A percentile compares a stretch with the other conserved stretches of the same genome.
Evolutionary conservation across 37 sponge, comb jelly and placozoan genomes (phyloP).

Genomic region (Theonella swinhoei): DNA sequence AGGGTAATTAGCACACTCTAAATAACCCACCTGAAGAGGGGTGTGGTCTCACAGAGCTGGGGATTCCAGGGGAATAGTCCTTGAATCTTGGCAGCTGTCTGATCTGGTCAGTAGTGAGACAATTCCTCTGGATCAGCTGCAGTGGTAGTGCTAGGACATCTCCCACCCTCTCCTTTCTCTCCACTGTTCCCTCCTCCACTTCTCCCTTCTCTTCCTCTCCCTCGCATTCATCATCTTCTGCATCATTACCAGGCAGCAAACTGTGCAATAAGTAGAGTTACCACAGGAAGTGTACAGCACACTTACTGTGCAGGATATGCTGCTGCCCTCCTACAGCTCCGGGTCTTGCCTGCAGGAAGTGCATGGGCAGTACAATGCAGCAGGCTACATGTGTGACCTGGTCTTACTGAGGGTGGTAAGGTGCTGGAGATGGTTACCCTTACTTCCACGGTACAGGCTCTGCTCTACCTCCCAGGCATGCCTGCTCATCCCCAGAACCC

Average conservation of each 20-base stretch:
- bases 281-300: too few species aligned
- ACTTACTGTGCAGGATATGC: too few species aligned
- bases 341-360: too few species aligned
- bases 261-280: too few species aligned
- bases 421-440: slow-evolving; percentile 38
- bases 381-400: too few species aligned
- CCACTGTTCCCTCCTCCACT: not conserved
- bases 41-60: slow-evolving; percentile 11
- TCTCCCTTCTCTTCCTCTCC: too few species aligned
- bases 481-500: slow-evolving; percentile 53
- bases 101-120: slow-evolving; percentile 66
- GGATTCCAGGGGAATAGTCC: slow-evolving; percentile 61
- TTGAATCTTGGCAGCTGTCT: slow-evolving; percentile 65
- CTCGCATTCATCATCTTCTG: slow-evolving; percentile 1
- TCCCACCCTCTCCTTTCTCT: not conserved
- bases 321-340: too few species aligned
- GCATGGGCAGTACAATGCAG: too few species aligned
- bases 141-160: slow-evolving; percentile 22
- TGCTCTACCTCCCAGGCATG: slow-evolving; percentile 64
- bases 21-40: not conserved
- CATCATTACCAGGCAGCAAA: too few species aligned
- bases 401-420: slow-evolving; percentile 39
- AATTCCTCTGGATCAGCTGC: slow-evolving; percentile 61
- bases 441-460: slow-evolving; percentile 19
- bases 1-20: not conserved